phyloP scores from a whole-genome alignment of 1,140 invertebrate species.

The Bombus turneri region DNA sequence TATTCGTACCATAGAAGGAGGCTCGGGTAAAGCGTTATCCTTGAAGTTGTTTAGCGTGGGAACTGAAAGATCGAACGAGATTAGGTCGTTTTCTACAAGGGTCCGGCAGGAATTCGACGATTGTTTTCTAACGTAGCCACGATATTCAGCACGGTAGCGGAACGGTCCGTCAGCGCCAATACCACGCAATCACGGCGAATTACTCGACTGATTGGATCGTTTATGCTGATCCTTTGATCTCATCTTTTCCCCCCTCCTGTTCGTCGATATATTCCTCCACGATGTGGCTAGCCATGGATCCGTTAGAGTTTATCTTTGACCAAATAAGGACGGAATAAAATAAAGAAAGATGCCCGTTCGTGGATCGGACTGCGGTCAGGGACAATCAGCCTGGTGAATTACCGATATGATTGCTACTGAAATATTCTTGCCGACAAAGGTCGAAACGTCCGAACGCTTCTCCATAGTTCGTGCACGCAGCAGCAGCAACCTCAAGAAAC shows the following conservation, averaged over 20 bases:
- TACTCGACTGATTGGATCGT: constrained; percentile 83
- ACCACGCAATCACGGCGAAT: constrained; percentile 80
- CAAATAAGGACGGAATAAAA: constrained; percentile 81
- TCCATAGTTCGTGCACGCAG: constrained; percentile 12
- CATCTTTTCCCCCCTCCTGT: constrained; percentile 55
- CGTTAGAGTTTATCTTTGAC: constrained; percentile 81
- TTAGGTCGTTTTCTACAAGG: neutral
- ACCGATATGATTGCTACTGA: constrained; percentile 83
- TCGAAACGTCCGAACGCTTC: constrained; percentile 37
- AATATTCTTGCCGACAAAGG: constrained; percentile 81
- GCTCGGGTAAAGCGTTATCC: too few relatives aligned
- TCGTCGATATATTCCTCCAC: constrained; percentile 4
- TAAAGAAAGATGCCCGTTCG: constrained; percentile 74
- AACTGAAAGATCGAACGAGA: neutral
- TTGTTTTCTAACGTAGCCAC: constrained; percentile 57
- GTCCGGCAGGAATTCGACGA: constrained; percentile 33
- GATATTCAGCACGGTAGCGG: constrained; percentile 65
- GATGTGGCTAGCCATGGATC: constrained; percentile 38
- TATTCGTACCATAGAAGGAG: fast-evolving
- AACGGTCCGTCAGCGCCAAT: constrained; percentile 59
- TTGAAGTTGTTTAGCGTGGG: neutral
- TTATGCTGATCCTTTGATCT: constrained; percentile 82
- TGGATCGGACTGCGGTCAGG: constrained; percentile 80
- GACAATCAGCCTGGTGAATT: constrained; percentile 81
- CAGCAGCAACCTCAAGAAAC: neutral